A percentile compares a stretch with the other conserved stretches of the same genome.
Conservation (phyloP, 2,113 vertebrate species). For the Gobiocypris rarus region DNA sequence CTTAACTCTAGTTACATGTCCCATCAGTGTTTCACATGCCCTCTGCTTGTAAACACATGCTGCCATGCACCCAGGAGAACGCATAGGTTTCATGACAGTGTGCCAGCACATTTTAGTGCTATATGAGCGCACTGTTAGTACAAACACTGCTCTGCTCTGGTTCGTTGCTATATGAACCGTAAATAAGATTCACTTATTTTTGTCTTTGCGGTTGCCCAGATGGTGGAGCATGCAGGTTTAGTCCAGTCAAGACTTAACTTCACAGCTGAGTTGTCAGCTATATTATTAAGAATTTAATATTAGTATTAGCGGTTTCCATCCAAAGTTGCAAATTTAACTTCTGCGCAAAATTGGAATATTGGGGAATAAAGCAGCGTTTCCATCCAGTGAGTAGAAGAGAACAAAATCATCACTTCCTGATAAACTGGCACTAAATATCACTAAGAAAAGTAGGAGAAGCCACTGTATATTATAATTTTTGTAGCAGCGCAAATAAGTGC, state of each 20-base stretch:
- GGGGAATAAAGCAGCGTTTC: too few relatives aligned
- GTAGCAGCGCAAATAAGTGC: too few relatives aligned
- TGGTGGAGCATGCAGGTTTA: conserved; percentile 49
- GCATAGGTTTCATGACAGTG: conserved; percentile 1
- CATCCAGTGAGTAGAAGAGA: too few relatives aligned
- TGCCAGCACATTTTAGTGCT: conserved; percentile 25
- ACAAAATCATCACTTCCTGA: too few relatives aligned
- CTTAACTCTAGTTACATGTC: conserved; percentile 39
- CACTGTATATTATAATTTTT: too few relatives aligned
- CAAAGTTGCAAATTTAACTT: too few relatives aligned
- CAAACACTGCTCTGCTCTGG: conserved; percentile 40
- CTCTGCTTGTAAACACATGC: conserved; percentile 44
- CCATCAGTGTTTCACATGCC: conserved; percentile 18
- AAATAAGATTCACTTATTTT: conserved; percentile 50
- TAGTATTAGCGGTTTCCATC: too few relatives aligned
- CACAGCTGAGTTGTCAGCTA: not conserved
- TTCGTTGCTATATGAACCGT: conserved; percentile 49
- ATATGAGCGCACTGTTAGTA: conserved; percentile 39
- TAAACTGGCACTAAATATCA: too few relatives aligned
- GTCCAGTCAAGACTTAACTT: not conserved
- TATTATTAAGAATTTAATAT: too few relatives aligned
- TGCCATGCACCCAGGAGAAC: conserved; percentile 1
- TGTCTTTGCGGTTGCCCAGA: conserved; percentile 61
- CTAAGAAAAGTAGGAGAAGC: too few relatives aligned
- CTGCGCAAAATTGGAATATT: too few relatives aligned